Percentiles rank a stretch among this genome's conserved stretches.
phyloP scores from a whole-genome alignment of 1,140 invertebrate genomes.

The Rhyacophila brunnea region DNA sequence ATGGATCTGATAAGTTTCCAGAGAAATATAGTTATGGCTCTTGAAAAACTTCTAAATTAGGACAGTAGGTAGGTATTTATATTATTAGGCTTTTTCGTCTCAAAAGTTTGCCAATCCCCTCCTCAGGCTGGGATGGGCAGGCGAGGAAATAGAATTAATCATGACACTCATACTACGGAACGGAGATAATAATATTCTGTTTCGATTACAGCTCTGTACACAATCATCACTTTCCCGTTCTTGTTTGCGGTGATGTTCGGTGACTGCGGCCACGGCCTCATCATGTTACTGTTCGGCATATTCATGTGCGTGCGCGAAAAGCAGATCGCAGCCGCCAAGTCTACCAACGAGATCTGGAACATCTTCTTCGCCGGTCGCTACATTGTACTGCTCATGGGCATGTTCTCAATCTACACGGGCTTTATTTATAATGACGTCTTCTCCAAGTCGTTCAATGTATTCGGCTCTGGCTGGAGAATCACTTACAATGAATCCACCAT shows the following conservation, averaged over 20 bases:
- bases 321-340: constrained; percentile 59
- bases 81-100: too few species aligned
- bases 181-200: constrained; percentile 1
- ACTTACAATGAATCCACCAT: constrained; percentile 59
- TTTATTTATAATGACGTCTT: constrained; percentile 98
- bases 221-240: constrained; percentile 97
- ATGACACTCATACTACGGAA: too few species aligned
- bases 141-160: too few species aligned
- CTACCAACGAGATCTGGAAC: constrained; percentile 87
- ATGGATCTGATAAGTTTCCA: too few species aligned
- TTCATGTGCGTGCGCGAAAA: constrained; percentile 81
- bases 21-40: too few species aligned
- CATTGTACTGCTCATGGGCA: constrained; percentile 95
- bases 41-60: too few species aligned
- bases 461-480: constrained; percentile 78
- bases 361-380: constrained; percentile 98
- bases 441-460: constrained; percentile 94
- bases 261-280: constrained; percentile 87
- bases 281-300: constrained; percentile 71
- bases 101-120: too few species aligned
- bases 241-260: constrained; percentile 98
- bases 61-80: too few species aligned
- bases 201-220: constrained; percentile 75
- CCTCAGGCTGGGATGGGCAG: too few species aligned
- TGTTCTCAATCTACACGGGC: constrained; percentile 96